phyloP scores from a whole-genome alignment of 2,113 vertebrate species.

The Myotis yumanensis region DNA sequence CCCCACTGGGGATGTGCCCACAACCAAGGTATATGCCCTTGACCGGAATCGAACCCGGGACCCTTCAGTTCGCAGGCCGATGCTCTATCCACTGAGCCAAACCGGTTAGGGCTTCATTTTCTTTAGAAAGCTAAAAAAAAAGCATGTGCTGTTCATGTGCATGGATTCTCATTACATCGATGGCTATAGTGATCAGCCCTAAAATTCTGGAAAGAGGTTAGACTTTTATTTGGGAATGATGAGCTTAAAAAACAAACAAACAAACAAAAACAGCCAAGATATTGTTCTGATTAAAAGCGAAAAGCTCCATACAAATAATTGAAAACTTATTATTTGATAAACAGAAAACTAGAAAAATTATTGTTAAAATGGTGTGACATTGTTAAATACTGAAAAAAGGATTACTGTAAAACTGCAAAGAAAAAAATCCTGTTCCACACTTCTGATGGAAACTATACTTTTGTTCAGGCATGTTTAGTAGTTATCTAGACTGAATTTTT shows the following conservation, averaged over 20 bases:
- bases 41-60: too few species aligned
- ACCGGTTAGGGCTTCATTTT: neutral
- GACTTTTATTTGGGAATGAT: conserved; percentile 3
- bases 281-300: neutral
- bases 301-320: conserved; percentile 27
- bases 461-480: conserved; percentile 17
- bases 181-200: neutral
- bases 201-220: conserved; percentile 45
- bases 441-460: neutral
- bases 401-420: neutral
- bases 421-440: neutral
- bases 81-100: too few species aligned
- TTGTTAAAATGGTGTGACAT: neutral
- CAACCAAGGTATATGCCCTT: too few species aligned
- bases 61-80: too few species aligned
- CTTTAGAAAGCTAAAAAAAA: neutral
- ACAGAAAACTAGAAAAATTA: neutral
- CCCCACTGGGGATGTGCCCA: too few species aligned
- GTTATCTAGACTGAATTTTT: conserved; percentile 25
- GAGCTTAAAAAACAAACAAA: too few species aligned
- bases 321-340: conserved; percentile 43
- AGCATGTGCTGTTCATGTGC: neutral
- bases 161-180: conserved; percentile 13
- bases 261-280: neutral
- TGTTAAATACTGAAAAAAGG: conserved; percentile 31